These are phyloP conservation scores for Gallinago paraguaiae DNA, from an alignment of 2,113 vertebrate genomes.

Conservation along the genomic window DNA sequence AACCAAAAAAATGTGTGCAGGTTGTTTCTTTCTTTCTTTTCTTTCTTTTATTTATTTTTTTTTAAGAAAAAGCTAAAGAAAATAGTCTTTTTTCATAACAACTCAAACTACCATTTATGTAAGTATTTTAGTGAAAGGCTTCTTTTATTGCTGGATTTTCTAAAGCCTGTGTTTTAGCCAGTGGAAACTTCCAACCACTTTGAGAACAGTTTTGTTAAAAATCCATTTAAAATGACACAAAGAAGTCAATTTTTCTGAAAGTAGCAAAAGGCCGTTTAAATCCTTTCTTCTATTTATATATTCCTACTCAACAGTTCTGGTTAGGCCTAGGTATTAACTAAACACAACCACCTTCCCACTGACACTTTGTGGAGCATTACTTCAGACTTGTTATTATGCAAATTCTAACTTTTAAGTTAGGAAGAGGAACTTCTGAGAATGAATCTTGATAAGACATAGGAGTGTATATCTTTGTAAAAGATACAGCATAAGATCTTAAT, in stretches of 20 bases:
- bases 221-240: not conserved
- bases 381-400: not conserved
- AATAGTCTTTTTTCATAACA: not conserved
- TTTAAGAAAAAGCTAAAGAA: not conserved
- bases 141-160: not conserved
- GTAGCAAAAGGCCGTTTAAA: not conserved
- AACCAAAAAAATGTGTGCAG: not conserved
- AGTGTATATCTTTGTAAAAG: not conserved
- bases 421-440: not conserved
- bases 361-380: not conserved
- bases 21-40: not conserved
- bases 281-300: not conserved
- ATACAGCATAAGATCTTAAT: not conserved
- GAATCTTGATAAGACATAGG: not conserved
- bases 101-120: not conserved
- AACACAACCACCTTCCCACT: not conserved
- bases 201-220: not conserved
- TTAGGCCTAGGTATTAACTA: not conserved
- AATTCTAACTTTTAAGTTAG: not conserved
- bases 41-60: not conserved
- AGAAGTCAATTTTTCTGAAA: not conserved
- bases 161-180: not conserved
- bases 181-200: not conserved
- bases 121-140: not conserved
- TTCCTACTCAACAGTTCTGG: not conserved